Evolutionary conservation across 2,888 invertebrate species (phyloP), one percentile per base, ranked within the genome.

Genomic region (Erebia aethiops): DNA sequence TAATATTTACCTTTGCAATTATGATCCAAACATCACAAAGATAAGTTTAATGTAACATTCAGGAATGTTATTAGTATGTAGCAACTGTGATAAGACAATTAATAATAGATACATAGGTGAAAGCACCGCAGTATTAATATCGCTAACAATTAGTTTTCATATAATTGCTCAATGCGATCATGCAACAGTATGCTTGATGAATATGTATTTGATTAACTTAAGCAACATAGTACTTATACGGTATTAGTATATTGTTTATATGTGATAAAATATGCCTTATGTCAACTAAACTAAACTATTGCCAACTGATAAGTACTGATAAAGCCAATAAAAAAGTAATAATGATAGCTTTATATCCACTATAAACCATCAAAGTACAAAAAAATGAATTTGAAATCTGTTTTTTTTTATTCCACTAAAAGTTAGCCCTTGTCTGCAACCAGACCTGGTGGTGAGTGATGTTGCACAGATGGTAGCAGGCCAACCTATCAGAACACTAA

Each of bases 101-200:
- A 49, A 49, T 21, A 49, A 21, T 21, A 49, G 21, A 21, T 18
- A 21, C 14, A 14, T 14, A 49, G 21, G 62, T 46, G 62, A 62
- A 62, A 62, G 62, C 21, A 49, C 21, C 21, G 49, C 26, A 46
- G 62, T 49, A 49, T 61, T 61, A 11, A 61, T 49, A 46, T 49
- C 2, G 62, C 21, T 26, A 62, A 49, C 62, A 62, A 14, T 62
- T 49, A 46, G 61, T 61, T 62, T 61, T 62, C 62, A 62, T 62
- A 62, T 62, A 49, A 62, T 62, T 62, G 49, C 62, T 62, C 62
- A 62, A 62, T 62, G 21, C 21, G 21, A 49, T 62, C 62, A 62
- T 62, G 62, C 49, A 62, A 62, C 1, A 57, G 56, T 62, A 21
- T 46, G 61, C 21, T 49, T 21, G 62, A 49, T 62, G 62, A 62